Evolutionary conservation across 2,113 vertebrate genomes (phyloP).

Genomic region (Equus przewalskii): DNA sequence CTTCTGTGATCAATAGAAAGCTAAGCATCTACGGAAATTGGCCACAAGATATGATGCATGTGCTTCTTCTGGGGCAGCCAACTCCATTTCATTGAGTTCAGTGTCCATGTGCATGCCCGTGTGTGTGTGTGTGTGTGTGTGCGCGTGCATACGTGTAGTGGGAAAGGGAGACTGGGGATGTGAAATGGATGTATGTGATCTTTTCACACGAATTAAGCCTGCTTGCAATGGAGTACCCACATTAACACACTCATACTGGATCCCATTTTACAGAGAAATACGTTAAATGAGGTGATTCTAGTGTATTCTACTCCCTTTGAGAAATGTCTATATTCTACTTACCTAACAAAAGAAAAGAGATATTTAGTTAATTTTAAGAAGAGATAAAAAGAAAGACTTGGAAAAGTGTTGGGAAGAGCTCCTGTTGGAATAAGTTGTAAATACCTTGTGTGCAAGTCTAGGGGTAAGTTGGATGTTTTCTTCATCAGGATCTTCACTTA

Average conservation of each 20-base stretch:
- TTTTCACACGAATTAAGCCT: background rate
- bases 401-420: background rate
- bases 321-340: background rate
- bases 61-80: background rate
- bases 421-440: background rate
- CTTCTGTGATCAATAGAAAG: background rate
- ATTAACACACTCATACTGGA: background rate
- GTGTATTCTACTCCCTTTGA: background rate
- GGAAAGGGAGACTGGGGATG: background rate
- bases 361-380: background rate
- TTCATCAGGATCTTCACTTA: background rate
- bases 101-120: background rate
- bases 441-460: background rate
- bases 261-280: background rate
- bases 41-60: accelerated
- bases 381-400: background rate
- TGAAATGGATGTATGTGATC: background rate
- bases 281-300: background rate
- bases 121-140: background rate
- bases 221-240: background rate
- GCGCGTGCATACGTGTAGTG: background rate
- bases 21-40: too few relatives aligned
- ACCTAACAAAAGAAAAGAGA: background rate
- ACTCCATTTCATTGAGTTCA: background rate
- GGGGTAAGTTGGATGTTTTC: background rate